Evolutionary conservation across 2,888 invertebrate genomes (phyloP).

Genomic region (Xestobium rufovillosum): DNA sequence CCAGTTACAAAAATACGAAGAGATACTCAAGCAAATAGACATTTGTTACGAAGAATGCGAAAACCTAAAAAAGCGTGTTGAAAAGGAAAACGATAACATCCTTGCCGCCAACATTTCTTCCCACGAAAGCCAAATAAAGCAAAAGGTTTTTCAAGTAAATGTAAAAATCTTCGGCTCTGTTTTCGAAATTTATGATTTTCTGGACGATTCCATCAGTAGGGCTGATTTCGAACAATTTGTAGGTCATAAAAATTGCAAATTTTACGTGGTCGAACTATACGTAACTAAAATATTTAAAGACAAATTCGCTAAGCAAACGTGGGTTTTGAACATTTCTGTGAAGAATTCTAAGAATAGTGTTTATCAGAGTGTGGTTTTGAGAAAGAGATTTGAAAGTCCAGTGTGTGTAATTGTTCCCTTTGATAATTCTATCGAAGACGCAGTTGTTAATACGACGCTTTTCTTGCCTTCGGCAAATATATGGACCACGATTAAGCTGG

Average conservation of each 20-base stretch:
- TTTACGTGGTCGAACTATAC: conserved; percentile 34
- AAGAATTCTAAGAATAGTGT: conserved; percentile 16
- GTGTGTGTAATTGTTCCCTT: conserved; percentile 30
- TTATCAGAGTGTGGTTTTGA: conserved; percentile 22
- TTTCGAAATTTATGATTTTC: conserved; percentile 29
- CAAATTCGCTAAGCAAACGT: conserved; percentile 28
- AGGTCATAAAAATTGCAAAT: conserved; percentile 26
- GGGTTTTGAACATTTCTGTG: conserved; percentile 28
- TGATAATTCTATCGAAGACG: conserved; percentile 23
- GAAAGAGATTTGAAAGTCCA: conserved; percentile 22
- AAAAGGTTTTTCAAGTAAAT: conserved; percentile 30
- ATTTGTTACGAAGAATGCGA: conserved; percentile 29
- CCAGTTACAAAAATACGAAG: conserved; percentile 29
- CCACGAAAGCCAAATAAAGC: conserved; percentile 17
- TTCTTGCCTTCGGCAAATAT: conserved; percentile 22
- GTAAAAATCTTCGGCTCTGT: conserved; percentile 34
- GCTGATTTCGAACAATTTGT: conserved; percentile 18
- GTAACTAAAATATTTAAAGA: conserved; percentile 30
- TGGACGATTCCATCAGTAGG: conserved; percentile 25
- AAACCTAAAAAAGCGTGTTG: conserved; percentile 25
- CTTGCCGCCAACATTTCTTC: conserved; percentile 25
- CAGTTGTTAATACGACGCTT: conserved; percentile 26
- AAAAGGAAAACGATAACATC: conserved; percentile 29
- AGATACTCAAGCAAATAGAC: conserved; percentile 32
- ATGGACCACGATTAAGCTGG: conserved; percentile 28